Evolutionary conservation across 2,113 vertebrate genomes (phyloP), one percentile per base, ranked within the genome.

Genomic region (Gila orcuttii): DNA sequence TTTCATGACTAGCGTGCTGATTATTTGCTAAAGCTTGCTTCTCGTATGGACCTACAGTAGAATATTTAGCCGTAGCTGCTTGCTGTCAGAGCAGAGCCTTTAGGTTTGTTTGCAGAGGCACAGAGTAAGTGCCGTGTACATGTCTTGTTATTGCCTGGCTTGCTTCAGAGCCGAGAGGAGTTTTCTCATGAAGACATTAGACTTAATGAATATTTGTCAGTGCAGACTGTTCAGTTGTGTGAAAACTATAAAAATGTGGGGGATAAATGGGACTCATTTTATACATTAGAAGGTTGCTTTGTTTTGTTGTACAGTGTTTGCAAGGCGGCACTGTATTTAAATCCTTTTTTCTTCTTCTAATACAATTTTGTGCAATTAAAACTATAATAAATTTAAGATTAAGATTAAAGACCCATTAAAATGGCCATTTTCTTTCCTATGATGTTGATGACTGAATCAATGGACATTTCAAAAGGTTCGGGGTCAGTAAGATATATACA

Each of bases 21-120:
- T 82, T 86, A 87, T 73, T 82, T 89, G 84, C 89, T 82, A 77
- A 84, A 80, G 86, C 87, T 88, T 86, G 83, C 86, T 87, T 88
- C 79, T 87, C 77, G 80, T 90, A 84, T 62, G 85, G 71, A 85
- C 68, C 79, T 88, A 42, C 42, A 42, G 42, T 42, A 87, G 83
- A 77, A 66, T 62, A 75, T 80, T 84, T 84, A 84, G 81, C 64
- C 28, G 57, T 86, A 66, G 87, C 86, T 86, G 82, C 85, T 88
- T 82, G 85, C 85, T 73, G 36, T 85, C 77, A 78, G 71, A 79
- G 60, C 86, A 55, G 80, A 87, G 86, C 81, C 71, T 64, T 71
- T 85, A 86, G 87, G 19, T 85, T 84, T 55, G 80, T 59, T 42
- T 25, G 86, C 81, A 59, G 85, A 81, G 28, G 64, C 77, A 86